These are phyloP conservation scores for Diabrotica balteata DNA, from an alignment of 2,888 invertebrate genomes.

Conservation along the genomic window DNA sequence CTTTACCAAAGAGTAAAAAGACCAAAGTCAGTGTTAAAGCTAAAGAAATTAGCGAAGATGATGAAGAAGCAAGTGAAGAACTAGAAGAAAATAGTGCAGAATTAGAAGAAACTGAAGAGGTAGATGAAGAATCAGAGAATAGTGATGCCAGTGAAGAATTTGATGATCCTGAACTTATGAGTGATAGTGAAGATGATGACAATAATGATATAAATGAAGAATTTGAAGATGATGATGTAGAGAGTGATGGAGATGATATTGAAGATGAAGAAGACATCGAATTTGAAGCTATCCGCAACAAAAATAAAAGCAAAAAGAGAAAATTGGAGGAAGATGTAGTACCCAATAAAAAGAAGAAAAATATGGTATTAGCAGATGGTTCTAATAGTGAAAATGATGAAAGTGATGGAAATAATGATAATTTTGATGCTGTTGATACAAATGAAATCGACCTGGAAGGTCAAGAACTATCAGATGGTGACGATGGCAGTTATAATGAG, in stretches of 20 bases:
- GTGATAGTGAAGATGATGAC: slow-evolving; percentile 10
- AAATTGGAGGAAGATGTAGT: too few species aligned
- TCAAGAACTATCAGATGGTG: too few species aligned
- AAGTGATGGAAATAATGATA: too few species aligned
- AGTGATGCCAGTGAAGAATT: slow-evolving; percentile 6
- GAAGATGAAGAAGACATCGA: slow-evolving; percentile 12
- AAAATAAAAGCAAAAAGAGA: too few species aligned
- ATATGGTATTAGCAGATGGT: too few species aligned
- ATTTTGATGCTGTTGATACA: too few species aligned
- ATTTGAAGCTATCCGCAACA: too few species aligned
- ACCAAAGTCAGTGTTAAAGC: slow-evolving; percentile 9
- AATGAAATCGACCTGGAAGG: too few species aligned
- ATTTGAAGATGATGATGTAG: slow-evolving; percentile 15
- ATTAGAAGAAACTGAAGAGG: slow-evolving; percentile 30
- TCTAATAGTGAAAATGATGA: too few species aligned
- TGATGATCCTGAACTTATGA: background rate
- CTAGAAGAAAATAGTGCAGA: slow-evolving; percentile 25
- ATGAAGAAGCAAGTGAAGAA: slow-evolving; percentile 27
- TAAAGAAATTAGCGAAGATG: slow-evolving; percentile 33
- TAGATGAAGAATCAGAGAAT: slow-evolving; percentile 31
- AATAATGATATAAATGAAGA: slow-evolving; percentile 7
- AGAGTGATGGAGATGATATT: slow-evolving; percentile 39
- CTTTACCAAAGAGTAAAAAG: slow-evolving; percentile 17
- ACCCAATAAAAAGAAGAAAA: too few species aligned
- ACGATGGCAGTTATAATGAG: slow-evolving; percentile 3